Conservation (phyloP, 2,888 invertebrate genomes). For the Harpalus rufipes region DNA sequence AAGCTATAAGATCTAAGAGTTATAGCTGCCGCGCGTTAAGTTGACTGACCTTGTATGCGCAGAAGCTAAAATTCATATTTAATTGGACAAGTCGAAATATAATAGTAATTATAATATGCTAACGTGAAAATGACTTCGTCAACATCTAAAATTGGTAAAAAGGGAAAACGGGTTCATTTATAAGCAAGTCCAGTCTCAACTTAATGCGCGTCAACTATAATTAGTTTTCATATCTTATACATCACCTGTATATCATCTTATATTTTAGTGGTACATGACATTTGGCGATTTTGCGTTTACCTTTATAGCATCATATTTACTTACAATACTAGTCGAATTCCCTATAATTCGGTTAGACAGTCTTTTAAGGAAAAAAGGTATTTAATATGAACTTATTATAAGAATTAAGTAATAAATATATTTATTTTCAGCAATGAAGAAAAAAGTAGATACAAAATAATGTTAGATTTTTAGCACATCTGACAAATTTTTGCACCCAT, state of each 20-base stretch:
- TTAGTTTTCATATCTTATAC: not conserved
- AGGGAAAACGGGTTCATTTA: too few species aligned
- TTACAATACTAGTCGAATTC: slow-evolving; percentile 74
- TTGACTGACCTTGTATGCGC: too few species aligned
- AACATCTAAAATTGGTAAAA: too few species aligned
- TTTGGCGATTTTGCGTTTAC: slow-evolving; percentile 72
- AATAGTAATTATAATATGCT: too few species aligned
- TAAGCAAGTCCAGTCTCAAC: too few species aligned
- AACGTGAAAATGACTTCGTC: too few species aligned
- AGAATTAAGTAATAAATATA: not conserved
- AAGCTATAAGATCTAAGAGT: too few species aligned
- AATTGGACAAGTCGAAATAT: too few species aligned
- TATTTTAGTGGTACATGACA: slow-evolving; percentile 72
- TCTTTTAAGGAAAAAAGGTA: slow-evolving; percentile 65
- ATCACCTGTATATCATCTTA: not conserved
- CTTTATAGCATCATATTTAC: slow-evolving; percentile 71
- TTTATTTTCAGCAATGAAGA: slow-evolving; percentile 41
- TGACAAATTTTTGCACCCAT: slow-evolving; percentile 55
- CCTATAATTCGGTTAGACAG: slow-evolving; percentile 72
- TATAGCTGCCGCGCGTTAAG: too few species aligned
- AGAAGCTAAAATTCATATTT: too few species aligned
- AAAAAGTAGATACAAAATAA: slow-evolving; percentile 57
- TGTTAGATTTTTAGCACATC: slow-evolving; percentile 17
- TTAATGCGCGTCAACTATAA: too few species aligned
- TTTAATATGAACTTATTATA: not conserved